phyloP scores from a whole-genome alignment of 2,888 invertebrate species.

The Standfussiana lucernea region DNA sequence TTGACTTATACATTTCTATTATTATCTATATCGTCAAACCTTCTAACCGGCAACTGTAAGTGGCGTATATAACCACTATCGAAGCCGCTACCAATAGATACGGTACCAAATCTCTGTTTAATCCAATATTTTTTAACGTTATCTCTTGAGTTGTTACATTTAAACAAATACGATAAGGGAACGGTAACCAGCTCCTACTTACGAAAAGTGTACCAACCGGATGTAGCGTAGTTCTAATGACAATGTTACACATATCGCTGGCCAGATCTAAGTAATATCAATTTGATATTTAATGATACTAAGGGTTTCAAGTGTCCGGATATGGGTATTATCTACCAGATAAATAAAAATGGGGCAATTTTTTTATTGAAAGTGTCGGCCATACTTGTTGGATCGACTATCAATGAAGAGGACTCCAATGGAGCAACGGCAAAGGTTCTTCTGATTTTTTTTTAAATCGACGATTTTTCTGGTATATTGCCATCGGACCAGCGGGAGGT shows the following conservation, averaged over 20 bases:
- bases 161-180: conserved; percentile 79
- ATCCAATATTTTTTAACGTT: conserved; percentile 76
- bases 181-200: conserved; percentile 74
- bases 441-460: background rate
- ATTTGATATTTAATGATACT: conserved; percentile 44
- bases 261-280: conserved; percentile 31
- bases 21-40: conserved; percentile 54
- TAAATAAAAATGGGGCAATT: background rate
- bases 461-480: background rate
- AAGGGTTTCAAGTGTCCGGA: conserved; percentile 34
- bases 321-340: conserved; percentile 12
- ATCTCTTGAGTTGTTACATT: conserved; percentile 77
- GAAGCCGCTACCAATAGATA: conserved; percentile 73
- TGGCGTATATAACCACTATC: conserved; percentile 69
- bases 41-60: conserved; percentile 62
- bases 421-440: background rate
- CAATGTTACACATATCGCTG: conserved; percentile 58
- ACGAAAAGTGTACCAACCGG: conserved; percentile 76
- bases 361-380: background rate
- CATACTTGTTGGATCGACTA: too few relatives aligned
- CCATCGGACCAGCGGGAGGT: background rate
- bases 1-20: conserved; percentile 45
- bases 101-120: conserved; percentile 74
- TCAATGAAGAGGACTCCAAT: background rate
- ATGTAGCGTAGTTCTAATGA: conserved; percentile 72